Evolutionary conservation across 2,888 invertebrate species (phyloP), one percentile per base, ranked within the genome.

Genomic region (Dryobotodes eremita): DNA sequence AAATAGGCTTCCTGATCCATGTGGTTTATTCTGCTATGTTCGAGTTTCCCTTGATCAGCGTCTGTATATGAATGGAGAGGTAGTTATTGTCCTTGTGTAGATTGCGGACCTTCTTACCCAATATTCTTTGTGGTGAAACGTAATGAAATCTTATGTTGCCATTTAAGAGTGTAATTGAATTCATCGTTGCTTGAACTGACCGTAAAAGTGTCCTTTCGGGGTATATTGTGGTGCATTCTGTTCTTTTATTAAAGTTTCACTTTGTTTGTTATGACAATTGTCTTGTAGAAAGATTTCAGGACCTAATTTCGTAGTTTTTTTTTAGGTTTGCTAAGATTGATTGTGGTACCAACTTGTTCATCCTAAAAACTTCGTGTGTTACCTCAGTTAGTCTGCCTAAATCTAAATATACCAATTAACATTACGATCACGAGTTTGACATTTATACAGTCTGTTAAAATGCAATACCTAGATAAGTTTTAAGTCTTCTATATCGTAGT

Each of bases 161-260:
- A 72, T 84, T 84, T 71, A 71, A 75, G 80, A 71, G 59, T 80
- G 85, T 87, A 87, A 84, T 84, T 84, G 87, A 80, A 75, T 84
- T 80, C 55, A 80, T 87, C 71, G 70, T 75, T 75, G 61, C 66
- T 73, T 71, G 62, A 61, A 72, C 65, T 75, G 78, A 68, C 79
- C 70, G 79, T 89, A 81, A 84, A 86, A 83, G 57, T 72, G 85
- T 69, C 81, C 72, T 84, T 89, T 64, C 23, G 66, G 71, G 71
- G 42, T 87, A 79, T 75, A 79, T 84, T 62, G 77, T 61, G 50
- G 61, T 71, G 84, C 74, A 86, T 59, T 86, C 71, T 68, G 71
- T 59, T 74, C 61, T 73, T 84, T 84, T 79, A 79, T 84, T 84
- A 69, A 79, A 84, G 48, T 64, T 73, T 68, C 42, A 68, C 6